These are phyloP conservation scores for Notothenia coriiceps DNA, from an alignment of 2,113 vertebrate genomes.

Conservation along the genomic window DNA sequence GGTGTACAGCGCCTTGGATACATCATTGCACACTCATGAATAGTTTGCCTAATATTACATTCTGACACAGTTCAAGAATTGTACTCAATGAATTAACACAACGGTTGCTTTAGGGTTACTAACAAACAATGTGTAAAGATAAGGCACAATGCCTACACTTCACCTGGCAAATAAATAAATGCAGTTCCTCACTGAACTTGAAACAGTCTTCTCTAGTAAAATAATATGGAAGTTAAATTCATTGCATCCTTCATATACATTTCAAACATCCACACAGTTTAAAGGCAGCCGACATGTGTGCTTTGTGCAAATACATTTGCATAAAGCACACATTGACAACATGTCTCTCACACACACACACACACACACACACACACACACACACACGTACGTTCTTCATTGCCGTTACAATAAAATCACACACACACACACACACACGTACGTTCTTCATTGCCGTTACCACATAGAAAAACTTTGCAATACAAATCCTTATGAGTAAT, in stretches of 20 bases:
- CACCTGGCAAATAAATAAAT: constrained; percentile 34
- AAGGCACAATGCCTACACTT: neutral
- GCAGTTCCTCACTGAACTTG: constrained; percentile 1
- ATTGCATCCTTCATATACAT: neutral
- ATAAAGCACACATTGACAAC: too few species aligned
- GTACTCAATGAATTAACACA: neutral
- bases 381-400: too few species aligned
- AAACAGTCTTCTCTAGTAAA: neutral
- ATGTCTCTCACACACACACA: too few species aligned
- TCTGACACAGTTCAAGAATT: neutral
- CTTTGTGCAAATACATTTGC: too few species aligned
- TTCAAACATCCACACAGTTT: neutral
- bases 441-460: too few species aligned
- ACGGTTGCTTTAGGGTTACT: neutral
- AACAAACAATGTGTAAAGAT: neutral
- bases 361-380: too few species aligned
- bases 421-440: too few species aligned
- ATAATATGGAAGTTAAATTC: neutral
- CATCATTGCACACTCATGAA: neutral
- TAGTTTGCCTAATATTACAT: neutral
- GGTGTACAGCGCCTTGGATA: neutral
- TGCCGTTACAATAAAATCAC: too few species aligned
- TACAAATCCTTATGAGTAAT: too few species aligned
- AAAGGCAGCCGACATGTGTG: too few species aligned
- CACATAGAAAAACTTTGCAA: too few species aligned